Evolutionary conservation across 2,113 vertebrate genomes (phyloP), one percentile per base, ranked within the genome.

Genomic region (Solea senegalensis): DNA sequence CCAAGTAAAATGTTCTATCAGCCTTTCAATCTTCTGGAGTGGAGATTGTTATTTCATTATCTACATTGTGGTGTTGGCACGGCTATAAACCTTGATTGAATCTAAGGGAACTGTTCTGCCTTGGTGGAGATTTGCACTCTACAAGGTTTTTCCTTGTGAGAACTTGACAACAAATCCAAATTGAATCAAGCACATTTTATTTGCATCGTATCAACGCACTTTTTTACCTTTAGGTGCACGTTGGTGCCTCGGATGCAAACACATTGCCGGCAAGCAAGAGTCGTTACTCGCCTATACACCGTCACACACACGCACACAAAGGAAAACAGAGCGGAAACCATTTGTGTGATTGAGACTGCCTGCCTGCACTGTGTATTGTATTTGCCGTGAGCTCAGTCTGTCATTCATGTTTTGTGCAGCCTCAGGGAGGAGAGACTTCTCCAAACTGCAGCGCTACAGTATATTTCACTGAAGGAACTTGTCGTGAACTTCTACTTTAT

Each of bases 391-490:
- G 56, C 50, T 53, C 14, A 39, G 44, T 62, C 73, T 76, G 80
- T 77, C 70, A 71, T 70, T 86, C 69, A 65, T 55, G 43, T 64
- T 82, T 58, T 76, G 48, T 79, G 68, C 56, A 48, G 10, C 75
- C 72, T 55, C 57, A 64, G 69, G 58, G 58, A 74, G 69, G 43
- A 72, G 28, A 67, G 51, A 62, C 43, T 53, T 61, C 74, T 66
- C 54, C 45, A 48, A 61, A 52, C 60, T 52, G 60, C 70, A 67
- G 52, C 62, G 41, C 50, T 40, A 52, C 76, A 76, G 80, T 83
- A 67, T 12, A 72, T 75, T 70, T 59, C 11, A 45, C 8, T 59
- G 43, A 58, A 43, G 48, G 43, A 74, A 71, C 53, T 61, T 70
- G 60, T 70, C 51, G 13, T 56, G 50, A 74, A 73, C 60, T 78